These are phyloP conservation scores for Synergus gifuensis DNA, from an alignment of 2,888 invertebrate genomes.

Conservation along the genomic window DNA sequence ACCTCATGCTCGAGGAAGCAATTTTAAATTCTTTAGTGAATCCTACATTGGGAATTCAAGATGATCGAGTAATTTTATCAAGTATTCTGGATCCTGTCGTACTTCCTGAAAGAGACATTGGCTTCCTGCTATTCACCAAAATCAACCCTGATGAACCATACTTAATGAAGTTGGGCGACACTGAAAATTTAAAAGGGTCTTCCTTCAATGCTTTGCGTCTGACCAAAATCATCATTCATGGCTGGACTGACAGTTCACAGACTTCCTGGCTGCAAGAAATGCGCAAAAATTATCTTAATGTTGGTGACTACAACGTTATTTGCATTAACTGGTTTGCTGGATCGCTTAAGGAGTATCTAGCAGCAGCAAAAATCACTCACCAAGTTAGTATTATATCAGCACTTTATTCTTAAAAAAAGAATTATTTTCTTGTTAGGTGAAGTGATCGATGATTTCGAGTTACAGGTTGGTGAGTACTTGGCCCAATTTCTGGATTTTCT, in stretches of 20 bases:
- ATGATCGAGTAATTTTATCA: constrained; percentile 42
- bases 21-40: constrained; percentile 53
- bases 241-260: constrained; percentile 76
- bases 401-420: neutral
- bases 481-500: constrained; percentile 71
- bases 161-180: constrained; percentile 55
- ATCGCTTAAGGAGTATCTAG: constrained; percentile 65
- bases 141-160: constrained; percentile 58
- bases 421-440: constrained; percentile 20
- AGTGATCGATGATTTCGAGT: constrained; percentile 18
- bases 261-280: constrained; percentile 69
- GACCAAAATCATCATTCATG: constrained; percentile 78
- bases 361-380: constrained; percentile 61
- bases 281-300: constrained; percentile 75
- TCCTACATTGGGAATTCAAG: constrained; percentile 46
- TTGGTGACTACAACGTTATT: constrained; percentile 78
- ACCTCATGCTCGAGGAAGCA: constrained; percentile 50
- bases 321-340: constrained; percentile 78
- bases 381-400: constrained; percentile 54
- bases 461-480: constrained; percentile 68
- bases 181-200: constrained; percentile 55
- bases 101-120: constrained; percentile 57
- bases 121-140: constrained; percentile 66
- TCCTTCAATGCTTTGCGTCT: constrained; percentile 56
- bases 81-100: constrained; percentile 34